Percentiles rank a stretch among this genome's conserved stretches.
These are phyloP conservation scores for Tenthredo scrophulariae DNA, from an alignment of 2,888 invertebrate genomes.

Conservation along the genomic window DNA sequence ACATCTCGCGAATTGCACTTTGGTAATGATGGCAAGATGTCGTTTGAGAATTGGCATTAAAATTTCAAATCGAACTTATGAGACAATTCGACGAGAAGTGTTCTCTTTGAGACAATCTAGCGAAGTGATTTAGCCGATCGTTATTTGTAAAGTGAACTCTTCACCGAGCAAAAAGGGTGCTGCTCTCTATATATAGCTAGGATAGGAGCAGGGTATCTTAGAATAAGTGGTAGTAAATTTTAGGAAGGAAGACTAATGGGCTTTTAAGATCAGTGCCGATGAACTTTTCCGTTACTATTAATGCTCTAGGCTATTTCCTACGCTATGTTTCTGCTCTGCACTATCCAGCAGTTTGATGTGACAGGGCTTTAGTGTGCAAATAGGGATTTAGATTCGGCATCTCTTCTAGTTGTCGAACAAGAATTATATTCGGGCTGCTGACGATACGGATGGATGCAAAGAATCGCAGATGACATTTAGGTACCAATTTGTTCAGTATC, in stretches of 20 bases:
- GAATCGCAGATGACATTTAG: background rate
- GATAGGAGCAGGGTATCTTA: background rate
- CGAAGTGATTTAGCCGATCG: conserved; percentile 12
- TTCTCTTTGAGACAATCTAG: background rate
- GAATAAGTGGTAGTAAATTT: conserved; percentile 6
- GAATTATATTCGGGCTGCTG: background rate
- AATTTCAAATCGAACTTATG: background rate
- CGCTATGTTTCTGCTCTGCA: background rate
- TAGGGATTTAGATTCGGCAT: background rate
- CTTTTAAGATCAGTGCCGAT: conserved; percentile 12
- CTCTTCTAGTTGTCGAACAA: background rate
- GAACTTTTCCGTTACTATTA: conserved; percentile 17
- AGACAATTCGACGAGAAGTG: background rate
- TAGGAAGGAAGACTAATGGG: background rate
- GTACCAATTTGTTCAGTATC: background rate
- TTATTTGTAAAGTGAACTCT: conserved; percentile 14
- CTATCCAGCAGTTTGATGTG: background rate
- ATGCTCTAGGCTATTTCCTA: background rate
- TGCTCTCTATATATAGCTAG: background rate
- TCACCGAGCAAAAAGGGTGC: background rate
- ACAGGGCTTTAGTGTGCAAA: background rate
- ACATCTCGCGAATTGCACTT: background rate
- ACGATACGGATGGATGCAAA: background rate
- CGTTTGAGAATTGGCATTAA: background rate
- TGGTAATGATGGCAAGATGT: background rate